Evolutionary conservation across 2,113 vertebrate species (phyloP).

Genomic region (Eleginops maclovinus): DNA sequence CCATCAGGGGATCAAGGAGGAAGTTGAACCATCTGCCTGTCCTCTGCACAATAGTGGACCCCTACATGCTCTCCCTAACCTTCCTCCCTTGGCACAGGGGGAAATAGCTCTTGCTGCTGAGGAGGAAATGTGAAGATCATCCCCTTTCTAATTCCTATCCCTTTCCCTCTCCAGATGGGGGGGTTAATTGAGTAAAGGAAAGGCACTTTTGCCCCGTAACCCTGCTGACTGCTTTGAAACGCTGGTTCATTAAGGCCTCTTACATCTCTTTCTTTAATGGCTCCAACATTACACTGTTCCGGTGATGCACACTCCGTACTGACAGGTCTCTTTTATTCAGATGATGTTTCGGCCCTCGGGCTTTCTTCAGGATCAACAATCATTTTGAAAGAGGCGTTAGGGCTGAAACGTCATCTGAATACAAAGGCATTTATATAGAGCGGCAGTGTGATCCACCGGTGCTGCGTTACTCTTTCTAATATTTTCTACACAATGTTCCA

Average conservation of each 20-base stretch:
- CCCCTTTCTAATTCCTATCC: slow-evolving; percentile 61
- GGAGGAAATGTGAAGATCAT: slow-evolving; percentile 63
- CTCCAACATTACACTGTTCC: slow-evolving; percentile 38
- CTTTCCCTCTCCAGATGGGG: slow-evolving; percentile 73
- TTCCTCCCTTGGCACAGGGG: slow-evolving; percentile 54
- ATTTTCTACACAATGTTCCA: slow-evolving; percentile 10
- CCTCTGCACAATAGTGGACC: slow-evolving; percentile 58
- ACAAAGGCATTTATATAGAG: too few relatives aligned
- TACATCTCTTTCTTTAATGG: slow-evolving; percentile 47
- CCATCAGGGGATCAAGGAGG: slow-evolving; percentile 68
- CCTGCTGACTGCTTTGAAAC: slow-evolving; percentile 56
- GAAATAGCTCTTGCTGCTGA: slow-evolving; percentile 52
- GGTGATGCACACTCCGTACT: background rate
- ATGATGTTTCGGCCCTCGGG: too few relatives aligned
- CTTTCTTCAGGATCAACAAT: too few relatives aligned
- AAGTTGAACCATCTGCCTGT: slow-evolving; percentile 76
- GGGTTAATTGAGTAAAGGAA: slow-evolving; percentile 79
- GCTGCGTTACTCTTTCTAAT: too few relatives aligned
- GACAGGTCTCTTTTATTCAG: too few relatives aligned
- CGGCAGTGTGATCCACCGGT: too few relatives aligned
- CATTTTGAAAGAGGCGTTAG: too few relatives aligned
- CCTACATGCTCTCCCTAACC: slow-evolving; percentile 55
- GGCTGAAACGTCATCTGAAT: too few relatives aligned
- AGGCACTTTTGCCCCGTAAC: slow-evolving; percentile 62
- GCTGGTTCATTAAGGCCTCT: slow-evolving; percentile 55